Conservation (phyloP, 2,797 vertebrate genomes). For the Ctenosaura bakeri region DNA sequence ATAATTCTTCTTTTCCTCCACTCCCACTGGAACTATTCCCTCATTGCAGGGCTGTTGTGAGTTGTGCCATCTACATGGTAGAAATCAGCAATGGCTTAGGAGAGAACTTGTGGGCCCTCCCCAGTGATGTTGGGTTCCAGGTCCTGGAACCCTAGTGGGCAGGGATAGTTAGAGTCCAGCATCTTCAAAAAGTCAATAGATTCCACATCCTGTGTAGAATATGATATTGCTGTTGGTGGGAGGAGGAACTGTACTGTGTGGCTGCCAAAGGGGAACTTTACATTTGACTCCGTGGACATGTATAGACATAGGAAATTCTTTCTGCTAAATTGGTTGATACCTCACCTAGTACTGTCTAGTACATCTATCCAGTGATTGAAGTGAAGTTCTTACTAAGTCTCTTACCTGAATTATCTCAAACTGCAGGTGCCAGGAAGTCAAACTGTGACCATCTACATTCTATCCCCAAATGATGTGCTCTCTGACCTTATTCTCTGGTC, state of each 20-base stretch:
- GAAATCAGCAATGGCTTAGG: neutral
- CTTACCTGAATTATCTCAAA: too few species aligned
- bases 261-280: too few species aligned
- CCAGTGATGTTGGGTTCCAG: neutral
- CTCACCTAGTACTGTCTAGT: neutral
- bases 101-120: neutral
- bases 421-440: neutral
- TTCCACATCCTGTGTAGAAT: neutral
- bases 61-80: neutral
- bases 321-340: too few species aligned
- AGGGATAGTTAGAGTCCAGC: neutral
- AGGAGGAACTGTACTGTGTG: neutral
- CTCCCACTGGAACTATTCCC: neutral
- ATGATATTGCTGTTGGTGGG: neutral
- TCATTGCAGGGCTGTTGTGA: too few species aligned
- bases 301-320: neutral
- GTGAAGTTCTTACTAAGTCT: neutral
- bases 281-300: neutral
- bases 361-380: too few species aligned
- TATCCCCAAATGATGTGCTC: neutral
- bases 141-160: too few species aligned
- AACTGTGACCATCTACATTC: too few species aligned
- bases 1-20: neutral
- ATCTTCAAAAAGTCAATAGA: neutral
- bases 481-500: constrained; percentile 1